phyloP scores from a whole-genome alignment of 2,888 invertebrate genomes.

The Cistogaster globosa region DNA sequence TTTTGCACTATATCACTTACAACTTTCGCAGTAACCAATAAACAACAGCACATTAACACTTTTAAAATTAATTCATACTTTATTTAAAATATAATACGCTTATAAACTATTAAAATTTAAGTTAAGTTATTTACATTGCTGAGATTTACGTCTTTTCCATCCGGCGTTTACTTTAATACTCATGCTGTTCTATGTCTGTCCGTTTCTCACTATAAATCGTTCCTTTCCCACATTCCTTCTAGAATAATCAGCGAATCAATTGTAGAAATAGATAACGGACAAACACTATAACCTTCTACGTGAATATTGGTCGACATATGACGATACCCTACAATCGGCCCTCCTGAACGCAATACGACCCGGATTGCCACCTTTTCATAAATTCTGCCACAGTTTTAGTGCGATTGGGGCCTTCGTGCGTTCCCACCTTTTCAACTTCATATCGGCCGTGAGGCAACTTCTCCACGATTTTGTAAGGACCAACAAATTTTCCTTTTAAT shows the following conservation, averaged over 20 bases:
- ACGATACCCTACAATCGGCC: too few species aligned
- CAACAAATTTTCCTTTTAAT: too few species aligned
- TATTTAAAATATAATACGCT: neutral
- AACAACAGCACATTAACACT: neutral
- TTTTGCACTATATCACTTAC: neutral
- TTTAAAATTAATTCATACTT: neutral
- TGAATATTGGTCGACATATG: constrained; percentile 2
- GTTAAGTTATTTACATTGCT: neutral
- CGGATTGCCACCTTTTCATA: too few species aligned
- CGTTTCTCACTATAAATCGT: neutral
- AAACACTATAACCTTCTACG: neutral
- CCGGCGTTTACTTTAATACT: neutral
- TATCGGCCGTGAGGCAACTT: too few species aligned
- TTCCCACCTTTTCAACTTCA: too few species aligned
- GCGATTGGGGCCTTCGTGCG: too few species aligned
- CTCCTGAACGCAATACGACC: too few species aligned
- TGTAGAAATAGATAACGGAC: neutral
- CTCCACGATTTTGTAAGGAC: too few species aligned
- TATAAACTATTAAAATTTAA: neutral
- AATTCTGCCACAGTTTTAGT: too few species aligned
- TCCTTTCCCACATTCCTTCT: neutral
- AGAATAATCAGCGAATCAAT: neutral
- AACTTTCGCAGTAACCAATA: neutral
- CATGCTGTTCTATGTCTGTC: neutral
- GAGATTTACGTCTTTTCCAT: neutral